Percentiles rank a stretch among this genome's conserved stretches.
These are phyloP conservation scores for Oryctolagus cuniculus DNA, from an alignment of 2,113 vertebrate species.

Conservation along the genomic window DNA sequence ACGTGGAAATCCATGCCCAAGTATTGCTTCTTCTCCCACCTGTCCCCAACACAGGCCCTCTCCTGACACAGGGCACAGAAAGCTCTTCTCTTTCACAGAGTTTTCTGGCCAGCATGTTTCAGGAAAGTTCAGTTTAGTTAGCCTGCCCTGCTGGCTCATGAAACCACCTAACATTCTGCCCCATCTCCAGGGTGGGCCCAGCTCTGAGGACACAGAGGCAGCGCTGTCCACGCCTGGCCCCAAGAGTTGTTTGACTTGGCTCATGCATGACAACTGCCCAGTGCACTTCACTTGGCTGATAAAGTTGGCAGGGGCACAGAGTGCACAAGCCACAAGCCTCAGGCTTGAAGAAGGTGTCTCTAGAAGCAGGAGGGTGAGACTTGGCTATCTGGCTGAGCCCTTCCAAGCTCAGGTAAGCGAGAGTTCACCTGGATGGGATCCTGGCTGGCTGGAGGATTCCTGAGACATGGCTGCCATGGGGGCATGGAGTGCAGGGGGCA, in stretches of 20 bases:
- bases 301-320: background rate
- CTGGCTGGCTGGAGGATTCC: background rate
- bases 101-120: slow-evolving; percentile 8
- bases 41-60: background rate
- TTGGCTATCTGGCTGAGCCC: background rate
- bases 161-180: background rate
- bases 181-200: background rate
- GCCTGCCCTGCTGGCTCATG: background rate
- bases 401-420: background rate
- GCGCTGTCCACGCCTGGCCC: background rate
- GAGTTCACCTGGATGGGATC: background rate
- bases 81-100: background rate
- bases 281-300: background rate
- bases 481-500: background rate
- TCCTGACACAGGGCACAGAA: background rate
- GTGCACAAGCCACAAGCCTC: background rate
- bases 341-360: background rate
- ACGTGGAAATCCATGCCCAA: background rate
- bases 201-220: background rate
- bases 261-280: background rate
- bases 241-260: background rate
- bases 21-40: background rate
- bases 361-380: background rate
- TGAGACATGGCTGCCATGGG: fast-evolving
- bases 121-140: background rate